Base-by-base conservation (phyloP, 2,113 vertebrate genomes). In the Orycteropus afer region DNA sequence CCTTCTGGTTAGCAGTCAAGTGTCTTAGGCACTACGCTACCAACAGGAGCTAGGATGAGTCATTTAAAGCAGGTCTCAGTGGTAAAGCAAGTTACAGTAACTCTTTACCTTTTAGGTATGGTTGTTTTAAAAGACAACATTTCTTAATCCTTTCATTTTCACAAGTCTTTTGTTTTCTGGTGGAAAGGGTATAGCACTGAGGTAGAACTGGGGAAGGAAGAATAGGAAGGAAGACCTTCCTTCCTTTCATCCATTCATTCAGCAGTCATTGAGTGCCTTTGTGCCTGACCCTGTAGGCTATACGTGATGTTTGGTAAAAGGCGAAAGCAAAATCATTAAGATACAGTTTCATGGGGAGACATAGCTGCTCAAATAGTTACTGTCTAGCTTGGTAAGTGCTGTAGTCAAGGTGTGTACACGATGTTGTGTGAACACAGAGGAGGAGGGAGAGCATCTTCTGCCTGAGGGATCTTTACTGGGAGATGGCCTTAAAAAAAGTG, bases 341-440 rank as follows among this genome's bases (percentile, higher is more conserved):
- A 32, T 5, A 2, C 10, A 29, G 2, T 9, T 17, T 20, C 1
- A 7, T 0, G 2, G 32, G 65, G 10, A 47, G 49, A 37, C 32
- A n/a, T 34, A 69, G 37, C 10, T 22, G 15, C 49, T 45, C 8
- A 4, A 9, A 51, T 49, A 20, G 83, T 49, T 25, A 2, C 25
- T 15, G 14, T 57, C 53, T 7, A 4, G 53, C 0, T 10, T 45
- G 63, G 3, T 53, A 25, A 0, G 40, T 3, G 1, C 34, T 17
- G 32, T 17, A n/a, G 1, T 25, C 3, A 17, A 32, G n/a, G n/a
- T 10, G 3, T 10, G 25, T 3, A 3, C 42, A 0, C 4, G 37
- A 67, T 3, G n/a, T 59, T 61, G 18, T 67, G 25, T 20, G 27
- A 78, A n/a, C 67, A 5, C 34, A 47, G 32, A 42, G 23, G 13